These are phyloP conservation scores for Leptopilina clavipes DNA, from an alignment of 1,140 invertebrate species.

Conservation along the genomic window DNA sequence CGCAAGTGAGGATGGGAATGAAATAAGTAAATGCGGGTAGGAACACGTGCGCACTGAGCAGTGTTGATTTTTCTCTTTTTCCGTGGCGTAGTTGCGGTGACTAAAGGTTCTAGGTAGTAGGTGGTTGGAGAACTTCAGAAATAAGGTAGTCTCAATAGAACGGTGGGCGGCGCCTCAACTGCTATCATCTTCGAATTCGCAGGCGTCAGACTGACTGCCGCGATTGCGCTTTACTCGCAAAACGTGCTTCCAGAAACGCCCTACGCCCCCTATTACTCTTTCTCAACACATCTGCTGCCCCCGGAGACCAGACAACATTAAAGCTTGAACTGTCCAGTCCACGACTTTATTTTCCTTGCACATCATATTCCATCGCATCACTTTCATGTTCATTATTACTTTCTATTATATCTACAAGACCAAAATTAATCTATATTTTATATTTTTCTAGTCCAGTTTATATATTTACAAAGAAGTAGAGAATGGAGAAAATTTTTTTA, in stretches of 20 bases:
- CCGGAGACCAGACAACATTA: neutral
- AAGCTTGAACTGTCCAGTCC: neutral
- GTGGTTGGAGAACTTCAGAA: slow-evolving; percentile 57
- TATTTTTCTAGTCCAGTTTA: too few relatives aligned
- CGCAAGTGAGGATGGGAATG: slow-evolving; percentile 47
- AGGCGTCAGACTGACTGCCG: slow-evolving; percentile 60
- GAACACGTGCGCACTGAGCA: slow-evolving; percentile 47
- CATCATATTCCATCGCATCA: too few relatives aligned
- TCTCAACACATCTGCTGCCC: neutral
- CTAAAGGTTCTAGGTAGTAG: slow-evolving; percentile 46
- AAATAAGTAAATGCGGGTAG: slow-evolving; percentile 47
- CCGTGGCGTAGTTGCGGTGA: slow-evolving; percentile 46
- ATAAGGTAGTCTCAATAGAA: slow-evolving; percentile 60
- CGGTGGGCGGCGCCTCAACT: slow-evolving; percentile 66
- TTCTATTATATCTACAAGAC: neutral
- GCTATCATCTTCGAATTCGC: slow-evolving; percentile 58
- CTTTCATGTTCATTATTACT: neutral
- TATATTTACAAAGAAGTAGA: too few relatives aligned
- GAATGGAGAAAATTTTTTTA: too few relatives aligned
- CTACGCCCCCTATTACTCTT: slow-evolving; percentile 40
- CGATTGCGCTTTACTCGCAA: slow-evolving; percentile 49
- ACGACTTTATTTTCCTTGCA: neutral
- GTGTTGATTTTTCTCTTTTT: slow-evolving; percentile 46
- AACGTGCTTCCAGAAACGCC: slow-evolving; percentile 57
- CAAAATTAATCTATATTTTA: too few relatives aligned